These are phyloP conservation scores for Leptopilina drosophilae DNA, from an alignment of 2,888 invertebrate genomes.

Conservation along the genomic window DNA sequence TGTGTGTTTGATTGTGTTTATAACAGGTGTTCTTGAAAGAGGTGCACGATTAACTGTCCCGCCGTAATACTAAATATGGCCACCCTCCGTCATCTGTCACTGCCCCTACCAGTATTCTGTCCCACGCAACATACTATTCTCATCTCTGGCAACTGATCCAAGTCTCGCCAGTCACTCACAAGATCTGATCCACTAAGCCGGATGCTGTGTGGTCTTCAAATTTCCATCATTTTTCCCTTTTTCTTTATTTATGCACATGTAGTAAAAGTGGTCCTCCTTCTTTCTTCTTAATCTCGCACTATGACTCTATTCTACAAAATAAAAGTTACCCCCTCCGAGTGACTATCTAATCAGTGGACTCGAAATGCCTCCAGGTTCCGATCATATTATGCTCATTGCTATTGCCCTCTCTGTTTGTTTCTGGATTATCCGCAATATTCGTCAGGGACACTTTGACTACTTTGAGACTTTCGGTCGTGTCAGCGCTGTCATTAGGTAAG, in stretches of 20 bases:
- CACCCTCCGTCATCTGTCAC: constrained; percentile 64
- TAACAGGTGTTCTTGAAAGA: constrained; percentile 14
- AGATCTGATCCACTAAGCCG: constrained; percentile 57
- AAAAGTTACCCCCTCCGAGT: too few relatives aligned
- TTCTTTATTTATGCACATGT: too few relatives aligned
- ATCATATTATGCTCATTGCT: constrained; percentile 53
- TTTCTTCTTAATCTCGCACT: neutral
- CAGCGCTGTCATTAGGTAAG: constrained; percentile 57
- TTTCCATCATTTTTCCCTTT: neutral
- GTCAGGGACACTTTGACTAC: constrained; percentile 48
- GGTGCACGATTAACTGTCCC: neutral
- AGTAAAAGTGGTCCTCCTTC: neutral
- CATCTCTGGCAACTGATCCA: constrained; percentile 61
- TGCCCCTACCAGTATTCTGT: constrained; percentile 55
- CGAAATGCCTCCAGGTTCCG: constrained; percentile 57
- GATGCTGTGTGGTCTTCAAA: constrained; percentile 20
- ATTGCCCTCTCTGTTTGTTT: constrained; percentile 60
- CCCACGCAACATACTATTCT: constrained; percentile 66
- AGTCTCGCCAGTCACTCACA: constrained; percentile 56
- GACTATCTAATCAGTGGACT: neutral
- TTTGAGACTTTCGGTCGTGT: constrained; percentile 49
- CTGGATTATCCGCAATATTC: constrained; percentile 57
- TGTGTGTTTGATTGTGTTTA: neutral
- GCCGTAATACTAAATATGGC: constrained; percentile 72
- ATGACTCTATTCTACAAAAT: neutral